These are phyloP conservation scores for Drosophila neotestacea DNA, from an alignment of 2,888 invertebrate genomes.

Conservation along the genomic window DNA sequence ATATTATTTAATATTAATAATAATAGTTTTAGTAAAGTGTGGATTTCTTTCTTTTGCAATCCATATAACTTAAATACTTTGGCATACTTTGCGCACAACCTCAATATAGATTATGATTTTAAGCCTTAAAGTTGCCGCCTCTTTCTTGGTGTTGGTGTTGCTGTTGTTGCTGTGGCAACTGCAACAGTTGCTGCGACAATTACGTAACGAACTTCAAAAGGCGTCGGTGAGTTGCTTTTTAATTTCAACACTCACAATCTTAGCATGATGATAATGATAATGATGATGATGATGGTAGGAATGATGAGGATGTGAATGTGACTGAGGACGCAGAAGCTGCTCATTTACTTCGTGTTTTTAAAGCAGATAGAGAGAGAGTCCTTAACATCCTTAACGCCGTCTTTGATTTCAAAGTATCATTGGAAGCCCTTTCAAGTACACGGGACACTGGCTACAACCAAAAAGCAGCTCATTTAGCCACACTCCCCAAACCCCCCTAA, in stretches of 20 bases:
- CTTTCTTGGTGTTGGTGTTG: background rate
- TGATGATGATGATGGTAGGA: constrained; percentile 16
- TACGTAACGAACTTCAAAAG: constrained; percentile 67
- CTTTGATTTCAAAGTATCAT: constrained; percentile 82
- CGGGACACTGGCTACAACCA: constrained; percentile 35
- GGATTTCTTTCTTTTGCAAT: background rate
- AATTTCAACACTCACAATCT: constrained; percentile 47
- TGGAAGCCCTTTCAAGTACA: constrained; percentile 70
- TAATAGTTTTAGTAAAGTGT: background rate
- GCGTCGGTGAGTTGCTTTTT: constrained; percentile 56
- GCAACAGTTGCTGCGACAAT: constrained; percentile 49
- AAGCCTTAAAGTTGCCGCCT: constrained; percentile 23
- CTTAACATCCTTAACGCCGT: constrained; percentile 55
- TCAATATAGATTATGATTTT: constrained; percentile 18
- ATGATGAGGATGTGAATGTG: constrained; percentile 38
- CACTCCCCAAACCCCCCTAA: background rate
- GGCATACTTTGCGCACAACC: background rate
- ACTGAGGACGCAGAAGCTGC: constrained; percentile 61
- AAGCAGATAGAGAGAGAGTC: constrained; percentile 14
- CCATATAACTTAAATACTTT: constrained; percentile 15
- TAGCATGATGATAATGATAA: constrained; percentile 24
- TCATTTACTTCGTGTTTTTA: constrained; percentile 41
- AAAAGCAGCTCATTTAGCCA: constrained; percentile 15
- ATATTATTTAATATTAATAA: background rate
- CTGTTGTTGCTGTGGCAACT: constrained; percentile 47